Evolutionary conservation across 2,888 invertebrate species (phyloP).

Genomic region (Boloria euphrosyne): DNA sequence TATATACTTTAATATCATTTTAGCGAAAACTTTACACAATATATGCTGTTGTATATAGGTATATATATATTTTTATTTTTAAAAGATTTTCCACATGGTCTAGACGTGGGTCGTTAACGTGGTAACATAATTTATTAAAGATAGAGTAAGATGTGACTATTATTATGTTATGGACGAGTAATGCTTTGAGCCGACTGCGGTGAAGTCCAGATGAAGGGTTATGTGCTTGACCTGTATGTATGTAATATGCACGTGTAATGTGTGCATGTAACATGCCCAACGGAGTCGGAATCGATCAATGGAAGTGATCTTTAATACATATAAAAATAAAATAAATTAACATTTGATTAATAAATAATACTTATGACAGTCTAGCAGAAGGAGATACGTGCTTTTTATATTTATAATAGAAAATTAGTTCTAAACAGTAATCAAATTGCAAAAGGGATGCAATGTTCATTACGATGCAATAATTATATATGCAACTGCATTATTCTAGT

Average conservation of each 20-base stretch:
- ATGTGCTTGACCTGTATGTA: too few relatives aligned
- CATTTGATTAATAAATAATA: background rate
- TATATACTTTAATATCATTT: conserved; percentile 1
- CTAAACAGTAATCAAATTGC: conserved; percentile 3
- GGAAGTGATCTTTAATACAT: too few relatives aligned
- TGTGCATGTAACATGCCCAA: too few relatives aligned
- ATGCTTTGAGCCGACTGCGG: background rate
- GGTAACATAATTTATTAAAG: conserved; percentile 1
- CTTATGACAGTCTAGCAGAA: background rate
- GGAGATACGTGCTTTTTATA: background rate
- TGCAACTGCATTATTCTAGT: conserved; percentile 20
- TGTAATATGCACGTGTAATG: too few relatives aligned
- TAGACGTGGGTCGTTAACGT: conserved; percentile 18
- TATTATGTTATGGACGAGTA: background rate
- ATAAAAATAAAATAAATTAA: background rate
- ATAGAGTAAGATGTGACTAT: conserved; percentile 3
- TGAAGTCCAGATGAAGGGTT: too few relatives aligned
- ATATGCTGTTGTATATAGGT: background rate
- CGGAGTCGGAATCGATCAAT: too few relatives aligned
- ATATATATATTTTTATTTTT: background rate
- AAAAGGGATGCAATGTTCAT: background rate
- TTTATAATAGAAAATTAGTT: conserved; percentile 9
- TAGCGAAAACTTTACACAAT: background rate
- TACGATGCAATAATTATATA: conserved; percentile 9
- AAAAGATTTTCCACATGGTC: background rate